These are phyloP conservation scores for Porites rus DNA, from an alignment of 92 coral and sea anemone genomes.

Conservation along the genomic window DNA sequence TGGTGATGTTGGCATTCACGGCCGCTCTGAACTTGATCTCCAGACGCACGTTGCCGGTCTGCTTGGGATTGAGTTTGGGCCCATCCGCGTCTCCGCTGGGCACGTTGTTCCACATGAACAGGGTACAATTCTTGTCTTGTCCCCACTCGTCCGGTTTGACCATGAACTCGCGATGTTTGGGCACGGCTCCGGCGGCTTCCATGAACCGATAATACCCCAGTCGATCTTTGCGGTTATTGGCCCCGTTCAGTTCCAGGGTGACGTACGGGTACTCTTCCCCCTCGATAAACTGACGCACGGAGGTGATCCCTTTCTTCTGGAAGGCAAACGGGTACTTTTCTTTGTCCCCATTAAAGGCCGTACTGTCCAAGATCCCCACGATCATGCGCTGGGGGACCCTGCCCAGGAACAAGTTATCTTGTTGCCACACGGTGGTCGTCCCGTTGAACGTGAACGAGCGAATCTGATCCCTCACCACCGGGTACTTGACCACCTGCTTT, in stretches of 20 bases:
- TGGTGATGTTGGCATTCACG: too few species aligned
- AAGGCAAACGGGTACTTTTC: background rate
- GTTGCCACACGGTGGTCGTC: too few species aligned
- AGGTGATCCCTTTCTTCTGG: background rate
- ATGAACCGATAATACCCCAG: background rate
- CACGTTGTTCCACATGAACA: background rate
- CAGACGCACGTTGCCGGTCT: too few species aligned
- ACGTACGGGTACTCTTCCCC: conserved; percentile 3
- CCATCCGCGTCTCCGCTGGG: background rate
- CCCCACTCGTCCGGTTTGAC: background rate
- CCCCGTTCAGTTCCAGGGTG: background rate
- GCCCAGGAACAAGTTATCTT: background rate
- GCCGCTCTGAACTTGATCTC: too few species aligned
- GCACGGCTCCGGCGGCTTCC: background rate
- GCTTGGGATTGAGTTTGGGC: background rate
- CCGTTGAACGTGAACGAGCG: too few species aligned
- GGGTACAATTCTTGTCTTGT: background rate
- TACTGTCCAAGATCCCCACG: background rate
- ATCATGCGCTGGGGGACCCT: background rate
- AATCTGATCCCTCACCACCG: too few species aligned
- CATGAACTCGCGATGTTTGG: background rate
- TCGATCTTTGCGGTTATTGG: background rate
- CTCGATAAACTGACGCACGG: background rate
- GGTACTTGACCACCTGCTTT: too few species aligned
- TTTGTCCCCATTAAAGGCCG: background rate